Evolutionary conservation across 2,888 invertebrate species (phyloP).

Genomic region (Xanthia icteritia): DNA sequence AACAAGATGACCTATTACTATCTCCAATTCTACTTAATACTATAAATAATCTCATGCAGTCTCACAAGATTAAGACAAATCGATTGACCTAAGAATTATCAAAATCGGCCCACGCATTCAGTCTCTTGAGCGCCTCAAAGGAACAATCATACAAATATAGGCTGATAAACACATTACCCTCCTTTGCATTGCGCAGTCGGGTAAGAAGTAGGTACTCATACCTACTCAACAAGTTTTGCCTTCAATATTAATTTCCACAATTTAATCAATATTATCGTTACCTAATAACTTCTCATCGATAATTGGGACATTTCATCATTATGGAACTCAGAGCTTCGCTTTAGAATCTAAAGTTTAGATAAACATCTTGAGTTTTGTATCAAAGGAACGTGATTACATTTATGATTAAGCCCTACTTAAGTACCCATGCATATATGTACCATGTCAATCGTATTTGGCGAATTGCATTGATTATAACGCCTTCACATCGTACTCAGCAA

Average conservation of each 20-base stretch:
- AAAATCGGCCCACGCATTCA: too few species aligned
- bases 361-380: constrained; percentile 46
- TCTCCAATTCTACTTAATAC: too few species aligned
- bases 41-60: too few species aligned
- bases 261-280: constrained; percentile 2
- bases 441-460: constrained; percentile 30
- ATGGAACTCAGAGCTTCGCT: constrained; percentile 1
- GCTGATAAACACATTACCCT: too few species aligned
- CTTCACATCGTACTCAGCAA: constrained; percentile 9
- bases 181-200: too few species aligned
- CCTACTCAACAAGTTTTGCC: background rate
- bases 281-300: constrained; percentile 1
- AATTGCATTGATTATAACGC: constrained; percentile 23
- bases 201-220: background rate
- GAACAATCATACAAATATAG: too few species aligned
- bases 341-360: constrained; percentile 38
- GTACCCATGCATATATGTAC: constrained; percentile 14
- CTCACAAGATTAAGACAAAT: too few species aligned
- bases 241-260: constrained; percentile 1
- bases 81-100: too few species aligned
- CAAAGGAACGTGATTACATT: constrained; percentile 44
- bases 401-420: constrained; percentile 36
- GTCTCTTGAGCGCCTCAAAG: too few species aligned
- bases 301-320: constrained; percentile 23
- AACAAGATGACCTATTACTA: too few species aligned